Evolutionary conservation across 2,113 vertebrate genomes (phyloP), one percentile per base, ranked within the genome.

Genomic region (Cnemophilus loriae): DNA sequence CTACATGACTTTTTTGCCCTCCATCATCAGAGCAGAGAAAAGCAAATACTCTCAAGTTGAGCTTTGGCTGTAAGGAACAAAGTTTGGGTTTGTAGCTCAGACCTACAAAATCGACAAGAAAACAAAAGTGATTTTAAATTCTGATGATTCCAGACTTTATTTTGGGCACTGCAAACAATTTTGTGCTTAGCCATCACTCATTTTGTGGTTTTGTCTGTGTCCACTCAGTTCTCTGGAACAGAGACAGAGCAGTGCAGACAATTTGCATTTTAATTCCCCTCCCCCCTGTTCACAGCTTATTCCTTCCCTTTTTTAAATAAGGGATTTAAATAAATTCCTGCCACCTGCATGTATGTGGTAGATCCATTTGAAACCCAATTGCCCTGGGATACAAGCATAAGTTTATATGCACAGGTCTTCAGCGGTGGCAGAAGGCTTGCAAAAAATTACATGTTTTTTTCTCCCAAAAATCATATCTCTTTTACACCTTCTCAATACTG

Each of bases 1-100:
- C 32, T 87, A 81, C 49, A 70, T 71, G 68, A 89, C 80, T 76
- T 75, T 61, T 90, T 87, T 94, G 81, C 69, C 93, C 53, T 95
- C 61, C 16, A 15, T 35, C 52, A 44, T 53, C 30, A 60, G 44
- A 84, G 9, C 30, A 71, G 22, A 70, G 60, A 37, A 87, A 89
- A 81, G 11, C 33, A 78, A 73, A 53, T 23, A 76, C 8, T 57
- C 17, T 74, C 37, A 56, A 50, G 41, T 59, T 13, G 46, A 71
- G 13, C 9, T 81, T 53, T 37, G 27, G 6, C 16, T 77, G 41
- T 33, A 78, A 74, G 77, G n/a, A 80, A 3, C 8, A 49, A 28
- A 75, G 13, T 44, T 35, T 16, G 20, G 27, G 20, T 74, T n/a
- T 64, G 11, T 30, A 86, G 76, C 30, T 87, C 47, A 92, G 56